phyloP scores from a whole-genome alignment of 2,113 vertebrate species.

The Brachionichthys hirsutus region DNA sequence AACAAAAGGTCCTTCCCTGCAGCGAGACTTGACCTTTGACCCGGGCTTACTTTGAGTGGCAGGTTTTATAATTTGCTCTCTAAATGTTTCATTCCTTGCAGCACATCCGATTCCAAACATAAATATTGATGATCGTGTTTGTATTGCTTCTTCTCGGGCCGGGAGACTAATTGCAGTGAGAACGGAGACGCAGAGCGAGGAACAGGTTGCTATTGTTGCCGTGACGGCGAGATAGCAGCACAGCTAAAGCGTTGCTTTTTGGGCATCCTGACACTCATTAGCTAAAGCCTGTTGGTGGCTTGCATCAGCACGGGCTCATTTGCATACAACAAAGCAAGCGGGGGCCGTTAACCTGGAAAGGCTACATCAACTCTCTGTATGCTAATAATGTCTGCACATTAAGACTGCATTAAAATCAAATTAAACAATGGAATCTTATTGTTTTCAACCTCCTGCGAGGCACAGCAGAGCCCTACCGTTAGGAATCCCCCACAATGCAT shows the following conservation, averaged over 20 bases:
- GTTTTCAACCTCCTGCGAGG: constrained; percentile 27
- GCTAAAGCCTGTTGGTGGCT: constrained; percentile 34
- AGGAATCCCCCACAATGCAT: neutral
- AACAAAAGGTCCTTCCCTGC: too few species aligned
- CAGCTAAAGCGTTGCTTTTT: constrained; percentile 31
- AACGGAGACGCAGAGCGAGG: neutral
- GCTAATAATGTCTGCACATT: constrained; percentile 54
- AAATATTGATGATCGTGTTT: constrained; percentile 17
- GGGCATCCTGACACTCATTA: constrained; percentile 50
- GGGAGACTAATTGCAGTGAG: constrained; percentile 4
- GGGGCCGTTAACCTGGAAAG: constrained; percentile 55
- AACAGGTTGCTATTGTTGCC: too few species aligned
- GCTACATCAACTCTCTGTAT: constrained; percentile 31
- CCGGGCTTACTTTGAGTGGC: neutral
- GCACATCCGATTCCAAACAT: neutral
- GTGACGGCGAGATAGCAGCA: constrained; percentile 23
- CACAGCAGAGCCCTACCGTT: constrained; percentile 21
- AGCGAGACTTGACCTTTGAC: constrained; percentile 9
- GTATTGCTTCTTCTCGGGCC: constrained; percentile 4
- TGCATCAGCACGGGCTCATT: constrained; percentile 42
- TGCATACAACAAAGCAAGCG: constrained; percentile 50
- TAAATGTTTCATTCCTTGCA: neutral
- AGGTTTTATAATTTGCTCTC: neutral
- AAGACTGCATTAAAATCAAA: constrained; percentile 57
- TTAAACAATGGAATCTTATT: constrained; percentile 49